These are phyloP conservation scores for Paramisgurnus dabryanus DNA, from an alignment of 2,113 vertebrate species.

Conservation along the genomic window DNA sequence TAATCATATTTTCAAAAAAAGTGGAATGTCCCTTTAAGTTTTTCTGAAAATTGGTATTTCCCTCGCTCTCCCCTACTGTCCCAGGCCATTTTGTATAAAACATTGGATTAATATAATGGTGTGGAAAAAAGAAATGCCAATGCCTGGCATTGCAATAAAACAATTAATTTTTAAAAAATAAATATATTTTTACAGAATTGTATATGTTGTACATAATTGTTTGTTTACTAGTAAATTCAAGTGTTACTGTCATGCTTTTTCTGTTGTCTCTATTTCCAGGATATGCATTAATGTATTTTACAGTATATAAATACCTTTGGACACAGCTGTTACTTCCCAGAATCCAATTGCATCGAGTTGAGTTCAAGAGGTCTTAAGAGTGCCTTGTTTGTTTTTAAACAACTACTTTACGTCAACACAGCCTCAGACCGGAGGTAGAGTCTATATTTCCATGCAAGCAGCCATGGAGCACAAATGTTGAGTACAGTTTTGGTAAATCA, in stretches of 20 bases:
- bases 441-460: neutral
- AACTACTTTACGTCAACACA: neutral
- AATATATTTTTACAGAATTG: no score
- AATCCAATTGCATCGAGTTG: constrained; percentile 1
- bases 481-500: neutral
- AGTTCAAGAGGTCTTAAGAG: constrained; percentile 13
- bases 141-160: no score
- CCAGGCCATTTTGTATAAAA: no score
- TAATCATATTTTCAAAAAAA: no score
- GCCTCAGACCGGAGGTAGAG: neutral
- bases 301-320: constrained; percentile 21
- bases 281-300: neutral
- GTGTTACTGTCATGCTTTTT: neutral
- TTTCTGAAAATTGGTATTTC: no score
- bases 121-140: no score
- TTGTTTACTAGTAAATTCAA: neutral
- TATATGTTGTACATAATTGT: neutral
- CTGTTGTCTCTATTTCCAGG: neutral
- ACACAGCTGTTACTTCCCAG: constrained; percentile 25
- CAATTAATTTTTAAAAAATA: no score
- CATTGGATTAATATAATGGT: no score
- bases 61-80: no score
- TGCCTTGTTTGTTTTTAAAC: constrained; percentile 2
- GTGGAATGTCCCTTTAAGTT: no score
- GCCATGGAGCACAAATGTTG: neutral